Percentiles rank a stretch among this genome's conserved stretches.
Conservation (phyloP, 2,888 invertebrate genomes). For the Sarcophaga subvicina region DNA sequence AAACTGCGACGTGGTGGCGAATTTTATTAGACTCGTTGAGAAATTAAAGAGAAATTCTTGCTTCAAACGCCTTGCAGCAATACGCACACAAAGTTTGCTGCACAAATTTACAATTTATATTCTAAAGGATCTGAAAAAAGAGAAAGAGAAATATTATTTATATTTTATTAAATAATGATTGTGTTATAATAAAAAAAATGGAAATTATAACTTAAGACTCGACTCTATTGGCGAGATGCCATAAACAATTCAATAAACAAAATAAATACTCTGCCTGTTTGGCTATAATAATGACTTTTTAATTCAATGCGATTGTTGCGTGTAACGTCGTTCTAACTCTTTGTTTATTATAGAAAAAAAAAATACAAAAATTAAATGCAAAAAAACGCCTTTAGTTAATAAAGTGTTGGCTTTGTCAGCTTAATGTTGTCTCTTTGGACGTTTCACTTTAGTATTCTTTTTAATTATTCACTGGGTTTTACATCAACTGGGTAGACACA, state of each 20-base stretch:
- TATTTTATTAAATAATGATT: neutral
- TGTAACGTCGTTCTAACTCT: conserved; percentile 22
- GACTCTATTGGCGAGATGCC: neutral
- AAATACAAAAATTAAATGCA: neutral
- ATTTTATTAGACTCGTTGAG: conserved; percentile 74
- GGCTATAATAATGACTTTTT: conserved; percentile 60
- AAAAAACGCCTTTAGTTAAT: conserved; percentile 40
- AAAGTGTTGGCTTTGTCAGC: conserved; percentile 13
- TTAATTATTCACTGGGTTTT: neutral
- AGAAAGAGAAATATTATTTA: conserved; percentile 3
- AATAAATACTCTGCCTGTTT: neutral
- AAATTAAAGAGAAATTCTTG: conserved; percentile 63
- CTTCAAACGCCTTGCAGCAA: conserved; percentile 31
- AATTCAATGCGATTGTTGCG: conserved; percentile 62
- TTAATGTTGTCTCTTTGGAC: neutral
- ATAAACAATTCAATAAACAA: conserved; percentile 51
- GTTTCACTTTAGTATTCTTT: neutral
- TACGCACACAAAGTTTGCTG: conserved; percentile 10
- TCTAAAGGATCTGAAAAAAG: conserved; percentile 10
- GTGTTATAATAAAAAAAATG: too few species aligned
- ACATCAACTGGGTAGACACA: neutral
- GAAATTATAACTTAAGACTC: too few species aligned
- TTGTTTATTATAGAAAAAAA: neutral
- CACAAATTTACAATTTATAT: conserved; percentile 24
- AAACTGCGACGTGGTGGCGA: conserved; percentile 80